Evolutionary conservation across 2,113 vertebrate species (phyloP).

Genomic region (Dasyprocta punctata): DNA sequence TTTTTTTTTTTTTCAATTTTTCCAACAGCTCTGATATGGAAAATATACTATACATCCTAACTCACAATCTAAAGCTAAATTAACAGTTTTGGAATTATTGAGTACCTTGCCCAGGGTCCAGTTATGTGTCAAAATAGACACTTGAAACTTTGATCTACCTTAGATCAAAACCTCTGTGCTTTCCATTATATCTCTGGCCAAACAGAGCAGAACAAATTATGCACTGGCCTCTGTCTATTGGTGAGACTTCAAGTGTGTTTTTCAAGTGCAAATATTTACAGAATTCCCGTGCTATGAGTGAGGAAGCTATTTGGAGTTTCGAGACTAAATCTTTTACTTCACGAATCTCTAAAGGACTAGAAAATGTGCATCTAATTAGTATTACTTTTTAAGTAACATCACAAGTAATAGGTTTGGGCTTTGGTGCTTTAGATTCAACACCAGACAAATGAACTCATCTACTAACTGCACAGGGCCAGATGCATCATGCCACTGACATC

Average conservation of each 20-base stretch:
- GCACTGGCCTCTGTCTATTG: not conserved
- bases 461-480: fast-evolving
- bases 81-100: fast-evolving
- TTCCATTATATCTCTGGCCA: not conserved
- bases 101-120: not conserved
- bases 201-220: no score
- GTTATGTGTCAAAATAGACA: not conserved
- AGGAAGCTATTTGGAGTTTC: not conserved
- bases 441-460: fast-evolving
- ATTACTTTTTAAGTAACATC: not conserved
- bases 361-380: not conserved
- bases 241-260: not conserved
- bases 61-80: not conserved
- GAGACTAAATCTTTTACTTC: not conserved
- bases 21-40: not conserved
- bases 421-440: not conserved
- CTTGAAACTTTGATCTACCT: not conserved
- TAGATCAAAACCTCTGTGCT: not conserved
- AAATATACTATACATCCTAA: not conserved
- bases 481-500: no score
- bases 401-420: not conserved
- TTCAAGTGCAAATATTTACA: not conserved
- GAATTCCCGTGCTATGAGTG: not conserved
- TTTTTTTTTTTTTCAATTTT: not conserved
- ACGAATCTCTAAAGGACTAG: not conserved